Base-by-base conservation (phyloP, 2,888 invertebrate species). In the Lathronympha strigana region DNA sequence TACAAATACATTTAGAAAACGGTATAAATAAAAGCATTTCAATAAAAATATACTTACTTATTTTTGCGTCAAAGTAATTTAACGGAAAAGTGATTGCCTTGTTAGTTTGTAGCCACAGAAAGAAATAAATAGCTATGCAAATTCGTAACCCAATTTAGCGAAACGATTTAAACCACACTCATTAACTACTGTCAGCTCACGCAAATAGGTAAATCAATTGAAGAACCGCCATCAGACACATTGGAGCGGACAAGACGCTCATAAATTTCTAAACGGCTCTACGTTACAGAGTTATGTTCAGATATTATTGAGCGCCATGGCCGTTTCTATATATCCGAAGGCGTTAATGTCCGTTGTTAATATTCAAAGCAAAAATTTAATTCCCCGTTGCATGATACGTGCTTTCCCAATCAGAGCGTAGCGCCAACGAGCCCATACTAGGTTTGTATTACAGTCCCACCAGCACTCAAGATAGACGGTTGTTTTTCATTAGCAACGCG, bases 321-420 rank as follows among this genome's bases (percentile, higher is more conserved):
- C n/a, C n/a, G n/a, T n/a, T n/a, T n/a, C n/a, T n/a, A n/a, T n/a
- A n/a, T n/a, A n/a, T n/a, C n/a, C n/a, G n/a, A n/a, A n/a, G n/a
- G n/a, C n/a, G n/a, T n/a, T n/a, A n/a, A n/a, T n/a, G n/a, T n/a
- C n/a, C n/a, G n/a, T n/a, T n/a, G 43, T 64, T 60, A 57, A 50
- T 43, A 45, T 63, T 64, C 40, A 49, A 45, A 47, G 47, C 57
- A 57, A 66, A 55, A 49, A 50, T 73, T 76, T 76, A 76, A 82
- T 79, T 76, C 72, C 72, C 82, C 13, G 57, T 82, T 76, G 86
- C 88, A 86, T 88, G 86, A 86, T 87, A 88, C 90, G 86, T 86
- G 86, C 90, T 85, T 84, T 82, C 81, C 79, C 87, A 88, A 89
- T 81, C 87, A 85, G 90, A 90, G 88, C 90, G 88, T 86, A 78